Percentiles rank a stretch among this genome's conserved stretches.
Conservation (phyloP, 2,888 invertebrate genomes). For the Sarcophaga carnaria region DNA sequence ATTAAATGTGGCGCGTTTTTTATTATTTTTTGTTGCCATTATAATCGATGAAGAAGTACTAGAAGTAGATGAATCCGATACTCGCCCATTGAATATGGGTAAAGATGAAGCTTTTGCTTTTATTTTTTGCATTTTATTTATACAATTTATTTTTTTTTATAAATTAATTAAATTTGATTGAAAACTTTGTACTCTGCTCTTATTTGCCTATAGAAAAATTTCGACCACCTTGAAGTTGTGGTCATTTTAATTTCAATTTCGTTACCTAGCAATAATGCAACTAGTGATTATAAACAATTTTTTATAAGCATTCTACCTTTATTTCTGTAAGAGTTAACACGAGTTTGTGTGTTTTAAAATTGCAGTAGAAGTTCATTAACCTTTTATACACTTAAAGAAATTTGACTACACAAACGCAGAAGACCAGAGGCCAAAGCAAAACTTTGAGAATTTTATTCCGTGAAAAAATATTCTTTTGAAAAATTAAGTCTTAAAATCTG, state of each 20-base stretch:
- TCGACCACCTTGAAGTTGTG: constrained; percentile 65
- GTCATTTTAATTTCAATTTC: constrained; percentile 62
- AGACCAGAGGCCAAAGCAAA: too few species aligned
- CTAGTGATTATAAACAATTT: constrained; percentile 56
- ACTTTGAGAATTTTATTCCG: too few species aligned
- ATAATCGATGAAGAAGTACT: constrained; percentile 74
- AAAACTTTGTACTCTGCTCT: not conserved
- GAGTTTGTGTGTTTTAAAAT: constrained; percentile 6
- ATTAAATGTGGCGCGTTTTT: constrained; percentile 71
- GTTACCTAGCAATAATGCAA: constrained; percentile 67
- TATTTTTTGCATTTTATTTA: constrained; percentile 76
- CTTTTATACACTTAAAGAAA: constrained; percentile 5
- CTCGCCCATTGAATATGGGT: constrained; percentile 79
- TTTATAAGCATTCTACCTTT: not conserved
- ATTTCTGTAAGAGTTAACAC: constrained; percentile 11
- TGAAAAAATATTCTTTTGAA: too few species aligned
- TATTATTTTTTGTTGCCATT: constrained; percentile 66
- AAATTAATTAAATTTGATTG: not conserved
- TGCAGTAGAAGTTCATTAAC: constrained; percentile 30
- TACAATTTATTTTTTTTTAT: constrained; percentile 16
- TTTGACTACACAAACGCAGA: not conserved
- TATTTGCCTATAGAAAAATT: constrained; percentile 38
- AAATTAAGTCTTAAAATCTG: too few species aligned
- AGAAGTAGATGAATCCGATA: constrained; percentile 77
- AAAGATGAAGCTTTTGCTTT: constrained; percentile 79